These are phyloP conservation scores for Otolemur crassicaudatus DNA, from an alignment of 2,797 vertebrate genomes.

Conservation along the genomic window DNA sequence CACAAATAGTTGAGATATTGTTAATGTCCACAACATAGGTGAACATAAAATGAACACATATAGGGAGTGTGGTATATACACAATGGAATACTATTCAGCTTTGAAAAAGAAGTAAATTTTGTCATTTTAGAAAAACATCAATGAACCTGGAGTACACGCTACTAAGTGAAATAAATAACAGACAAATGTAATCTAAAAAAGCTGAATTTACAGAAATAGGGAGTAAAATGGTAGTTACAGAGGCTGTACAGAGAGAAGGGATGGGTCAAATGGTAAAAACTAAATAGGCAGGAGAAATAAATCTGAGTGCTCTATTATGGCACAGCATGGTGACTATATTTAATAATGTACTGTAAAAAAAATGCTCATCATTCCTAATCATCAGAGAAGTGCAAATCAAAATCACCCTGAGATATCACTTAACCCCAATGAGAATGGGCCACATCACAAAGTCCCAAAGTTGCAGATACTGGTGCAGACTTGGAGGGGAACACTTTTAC, in stretches of 20 bases:
- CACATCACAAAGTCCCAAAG: too few relatives aligned
- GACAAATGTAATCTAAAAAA: background rate
- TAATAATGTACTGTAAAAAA: background rate
- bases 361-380: too few relatives aligned
- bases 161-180: background rate
- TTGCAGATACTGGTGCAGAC: too few relatives aligned
- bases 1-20: background rate
- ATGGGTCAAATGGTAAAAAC: background rate
- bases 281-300: background rate
- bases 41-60: background rate
- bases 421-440: too few relatives aligned
- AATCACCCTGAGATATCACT: too few relatives aligned
- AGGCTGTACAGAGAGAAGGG: background rate
- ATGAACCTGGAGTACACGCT: background rate
- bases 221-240: background rate
- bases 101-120: background rate
- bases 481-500: too few relatives aligned
- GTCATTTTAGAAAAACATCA: background rate
- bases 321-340: background rate
- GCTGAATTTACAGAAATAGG: background rate
- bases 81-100: background rate
- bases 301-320: background rate
- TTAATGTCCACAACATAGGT: background rate
- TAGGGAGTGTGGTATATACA: background rate
- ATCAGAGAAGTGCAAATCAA: too few relatives aligned